Evolutionary conservation across 2,888 invertebrate species (phyloP).

Genomic region (Leptogaster cylindrica): DNA sequence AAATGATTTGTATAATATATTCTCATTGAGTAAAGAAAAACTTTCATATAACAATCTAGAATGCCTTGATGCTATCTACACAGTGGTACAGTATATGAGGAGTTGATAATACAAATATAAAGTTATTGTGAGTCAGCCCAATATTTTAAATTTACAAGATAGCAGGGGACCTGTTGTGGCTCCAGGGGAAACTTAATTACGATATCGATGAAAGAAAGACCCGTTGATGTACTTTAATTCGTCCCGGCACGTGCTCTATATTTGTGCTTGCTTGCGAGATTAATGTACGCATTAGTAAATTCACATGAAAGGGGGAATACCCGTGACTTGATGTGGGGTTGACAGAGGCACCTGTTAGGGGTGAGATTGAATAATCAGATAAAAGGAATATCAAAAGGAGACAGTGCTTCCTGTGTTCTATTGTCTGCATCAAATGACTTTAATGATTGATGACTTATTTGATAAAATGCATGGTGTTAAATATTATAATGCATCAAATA

Average conservation of each 20-base stretch:
- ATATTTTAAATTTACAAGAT: too few species aligned
- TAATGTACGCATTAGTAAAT: constrained; percentile 61
- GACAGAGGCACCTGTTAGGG: constrained; percentile 39
- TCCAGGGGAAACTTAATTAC: constrained; percentile 45
- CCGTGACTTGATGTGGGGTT: constrained; percentile 32
- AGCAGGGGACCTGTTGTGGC: constrained; percentile 22
- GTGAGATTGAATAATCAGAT: constrained; percentile 36
- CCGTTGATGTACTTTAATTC: constrained; percentile 38
- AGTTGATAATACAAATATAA: too few species aligned
- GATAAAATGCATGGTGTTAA: too few species aligned
- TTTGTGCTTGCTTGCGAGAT: constrained; percentile 51
- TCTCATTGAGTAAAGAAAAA: too few species aligned
- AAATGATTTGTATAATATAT: too few species aligned
- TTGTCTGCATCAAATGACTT: constrained; percentile 11
- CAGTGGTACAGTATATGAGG: too few species aligned
- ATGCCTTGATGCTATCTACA: too few species aligned
- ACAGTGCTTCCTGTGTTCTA: constrained; percentile 15
- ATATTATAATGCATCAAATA: too few species aligned
- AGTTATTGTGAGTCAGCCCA: too few species aligned
- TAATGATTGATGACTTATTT: constrained; percentile 27
- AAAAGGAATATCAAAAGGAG: constrained; percentile 22
- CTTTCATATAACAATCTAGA: too few species aligned
- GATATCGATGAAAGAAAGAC: constrained; percentile 45
- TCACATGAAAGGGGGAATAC: constrained; percentile 57
- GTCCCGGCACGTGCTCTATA: constrained; percentile 38